These are phyloP conservation scores for Philereme vetulata DNA, from an alignment of 2,888 invertebrate species.

Conservation along the genomic window DNA sequence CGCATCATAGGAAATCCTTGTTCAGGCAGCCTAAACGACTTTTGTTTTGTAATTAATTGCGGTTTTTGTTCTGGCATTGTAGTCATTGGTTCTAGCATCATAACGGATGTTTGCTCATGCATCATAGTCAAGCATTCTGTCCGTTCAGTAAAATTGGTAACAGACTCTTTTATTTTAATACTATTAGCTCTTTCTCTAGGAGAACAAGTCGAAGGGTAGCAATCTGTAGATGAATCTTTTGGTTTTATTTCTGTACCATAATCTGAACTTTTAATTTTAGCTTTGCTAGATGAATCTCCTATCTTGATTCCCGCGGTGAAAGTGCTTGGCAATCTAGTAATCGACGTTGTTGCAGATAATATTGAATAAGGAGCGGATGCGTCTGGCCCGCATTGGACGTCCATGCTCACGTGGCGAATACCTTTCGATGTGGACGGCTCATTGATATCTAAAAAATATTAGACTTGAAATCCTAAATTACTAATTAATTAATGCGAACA, in stretches of 20 bases:
- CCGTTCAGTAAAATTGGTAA: slow-evolving; percentile 16
- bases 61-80: neutral
- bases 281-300: slow-evolving; percentile 46
- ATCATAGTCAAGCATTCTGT: slow-evolving; percentile 19
- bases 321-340: slow-evolving; percentile 49
- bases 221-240: slow-evolving; percentile 43
- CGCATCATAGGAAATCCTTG: no score
- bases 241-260: slow-evolving; percentile 43
- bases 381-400: slow-evolving; percentile 75
- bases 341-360: slow-evolving; percentile 57
- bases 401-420: slow-evolving; percentile 64
- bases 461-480: no score
- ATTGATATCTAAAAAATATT: slow-evolving; percentile 64
- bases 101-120: slow-evolving; percentile 1
- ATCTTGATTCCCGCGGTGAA: slow-evolving; percentile 56
- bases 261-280: slow-evolving; percentile 42
- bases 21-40: no score
- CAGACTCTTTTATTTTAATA: slow-evolving; percentile 46
- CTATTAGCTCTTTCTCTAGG: slow-evolving; percentile 49
- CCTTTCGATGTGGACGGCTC: slow-evolving; percentile 80
- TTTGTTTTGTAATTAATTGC: neutral
- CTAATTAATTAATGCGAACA: no score
- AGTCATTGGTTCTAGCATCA: neutral
- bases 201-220: slow-evolving; percentile 49
- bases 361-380: slow-evolving; percentile 42